Base-by-base conservation (phyloP, 2,797 vertebrate species). In the Lithobates sylvaticus region DNA sequence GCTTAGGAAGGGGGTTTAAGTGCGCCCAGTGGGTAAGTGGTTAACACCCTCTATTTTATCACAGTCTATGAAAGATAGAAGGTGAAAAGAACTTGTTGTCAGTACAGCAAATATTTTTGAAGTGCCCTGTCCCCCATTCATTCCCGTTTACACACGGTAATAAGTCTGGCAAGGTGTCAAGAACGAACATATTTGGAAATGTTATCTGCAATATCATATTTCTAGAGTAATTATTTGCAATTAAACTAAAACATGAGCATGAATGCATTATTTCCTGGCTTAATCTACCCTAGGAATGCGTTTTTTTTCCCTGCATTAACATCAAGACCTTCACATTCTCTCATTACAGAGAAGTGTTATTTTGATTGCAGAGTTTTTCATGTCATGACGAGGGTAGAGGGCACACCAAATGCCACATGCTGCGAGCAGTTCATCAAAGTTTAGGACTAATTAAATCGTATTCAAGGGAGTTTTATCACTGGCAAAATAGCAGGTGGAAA, bases 401-500 rank as follows among this genome's bases (percentile, higher is more conserved):
- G 78, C 84, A 81, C 67, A 26, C 39, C 71, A 85, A 74, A 50
- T 74, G 69, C 54, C 76, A 65, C 54, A 67, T 42, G 32, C 36
- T 71, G 61, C 21, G 70, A 81, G 21, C 42, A 58, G 76, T 58
- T 70, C 77, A 81, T 86, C 84, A 75, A 61, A 50, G 71, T 69
- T 74, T 74, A 75, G 44, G 27, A 13, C 70, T 80, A 80, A 80
- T 85, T 85, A 80, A 80, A 80, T 54, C 32, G 70, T 80, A n/a
- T 80, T 67, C 76, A 54, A 78, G 70, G 71, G 47, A n/a, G 32
- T n/a, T 23, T 68, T 61, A 39, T 84, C 47, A 27, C 18, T 71
- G 68, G 39, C 34, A 77, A 39, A 21, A 61, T 21, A 29, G 12
- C 32, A 78, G 36, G 69, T 42, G 44, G 32, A 26, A 69, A 65